Evolutionary conservation across 2,888 invertebrate species (phyloP), one percentile per base, ranked within the genome.

Genomic region (Eledona agricola): DNA sequence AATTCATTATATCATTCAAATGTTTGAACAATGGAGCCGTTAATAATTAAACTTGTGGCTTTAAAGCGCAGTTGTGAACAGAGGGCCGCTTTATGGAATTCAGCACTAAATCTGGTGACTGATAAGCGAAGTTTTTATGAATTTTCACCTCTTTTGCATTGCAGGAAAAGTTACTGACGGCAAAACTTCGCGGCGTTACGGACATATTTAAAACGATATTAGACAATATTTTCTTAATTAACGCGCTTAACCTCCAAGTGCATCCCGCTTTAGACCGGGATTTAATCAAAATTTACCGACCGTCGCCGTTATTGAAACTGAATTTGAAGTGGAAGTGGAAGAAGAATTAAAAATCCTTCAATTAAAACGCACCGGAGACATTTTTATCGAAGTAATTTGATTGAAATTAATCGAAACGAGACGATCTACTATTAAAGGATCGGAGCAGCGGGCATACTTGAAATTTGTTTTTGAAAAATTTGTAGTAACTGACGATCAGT

Each of bases 121-220:
- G 42, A 42, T 42, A 42, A 42, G 42, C 31, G 31, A 22, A 29
- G 15, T 29, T 42, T 42, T 42, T 42, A 42, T 31, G 13, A 42
- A 13, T 10, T 31, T n/a, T n/a, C n/a, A n/a, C n/a, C n/a, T n/a
- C n/a, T n/a, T n/a, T n/a, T n/a, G n/a, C n/a, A n/a, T n/a, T n/a
- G n/a, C n/a, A n/a, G n/a, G n/a, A n/a, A n/a, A n/a, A n/a, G n/a
- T n/a, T n/a, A n/a, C n/a, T n/a, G n/a, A n/a, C n/a, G n/a, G 16
- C 1, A 9, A 37, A 37, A 23, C 22, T 37, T 37, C 37, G 5
- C 12, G 7, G 5, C 22, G 19, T 34, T 34, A 34, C 3, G n/a
- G 6, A 4, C 25, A 37, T 22, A 7, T 26, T 17, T 38, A 26
- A 25, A 16, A 26, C 9, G 10, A 26, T 25, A 26, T 38, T 38